These are phyloP conservation scores for Sturnira hondurensis DNA, from an alignment of 2,113 vertebrate genomes.

Conservation along the genomic window DNA sequence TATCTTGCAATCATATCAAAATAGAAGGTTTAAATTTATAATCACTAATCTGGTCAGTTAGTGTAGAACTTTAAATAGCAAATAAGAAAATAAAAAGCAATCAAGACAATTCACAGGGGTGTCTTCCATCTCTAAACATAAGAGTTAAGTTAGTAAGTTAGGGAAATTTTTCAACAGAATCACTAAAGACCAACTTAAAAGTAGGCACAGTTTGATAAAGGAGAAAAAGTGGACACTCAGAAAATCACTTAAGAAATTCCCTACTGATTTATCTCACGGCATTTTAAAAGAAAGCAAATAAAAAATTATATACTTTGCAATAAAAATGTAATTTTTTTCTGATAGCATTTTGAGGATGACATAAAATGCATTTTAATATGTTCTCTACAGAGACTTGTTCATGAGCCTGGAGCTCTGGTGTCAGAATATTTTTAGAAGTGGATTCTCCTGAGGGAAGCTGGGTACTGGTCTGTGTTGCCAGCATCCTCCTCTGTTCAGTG, in stretches of 20 bases:
- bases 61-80: background rate
- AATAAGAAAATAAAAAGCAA: background rate
- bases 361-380: background rate
- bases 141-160: background rate
- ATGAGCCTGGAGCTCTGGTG: background rate
- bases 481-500: background rate
- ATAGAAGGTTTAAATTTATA: background rate
- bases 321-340: background rate
- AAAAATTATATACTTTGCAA: background rate
- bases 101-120: background rate
- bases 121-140: background rate
- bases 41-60: background rate
- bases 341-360: background rate
- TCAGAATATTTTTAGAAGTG: background rate
- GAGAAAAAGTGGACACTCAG: background rate
- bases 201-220: background rate
- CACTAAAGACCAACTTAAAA: background rate
- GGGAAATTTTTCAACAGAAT: background rate
- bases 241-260: background rate
- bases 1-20: background rate
- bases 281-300: background rate
- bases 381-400: background rate
- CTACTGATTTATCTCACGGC: background rate
- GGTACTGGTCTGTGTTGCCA: background rate
- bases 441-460: background rate